phyloP scores from a whole-genome alignment of 2,113 vertebrate species.

The Osmerus mordax region DNA sequence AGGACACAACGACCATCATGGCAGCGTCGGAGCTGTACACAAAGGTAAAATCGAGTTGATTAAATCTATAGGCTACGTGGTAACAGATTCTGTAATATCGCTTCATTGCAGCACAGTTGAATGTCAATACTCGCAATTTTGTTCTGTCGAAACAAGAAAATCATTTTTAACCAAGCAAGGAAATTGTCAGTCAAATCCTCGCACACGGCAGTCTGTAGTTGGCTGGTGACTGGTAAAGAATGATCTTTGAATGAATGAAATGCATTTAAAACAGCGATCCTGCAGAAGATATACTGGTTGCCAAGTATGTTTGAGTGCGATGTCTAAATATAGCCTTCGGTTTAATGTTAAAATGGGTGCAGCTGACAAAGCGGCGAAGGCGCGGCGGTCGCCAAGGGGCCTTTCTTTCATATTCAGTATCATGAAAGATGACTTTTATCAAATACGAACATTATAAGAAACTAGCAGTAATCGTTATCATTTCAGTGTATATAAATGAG shows the following conservation, averaged over 20 bases:
- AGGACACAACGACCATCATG: conserved; percentile 71
- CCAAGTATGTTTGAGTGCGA: background rate
- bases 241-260: conserved; percentile 49
- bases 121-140: too few relatives aligned
- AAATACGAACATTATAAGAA: too few relatives aligned
- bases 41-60: conserved; percentile 74
- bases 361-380: conserved; percentile 21
- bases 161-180: background rate
- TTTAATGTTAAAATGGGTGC: conserved; percentile 28
- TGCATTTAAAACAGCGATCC: background rate
- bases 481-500: too few relatives aligned
- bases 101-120: background rate
- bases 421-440: background rate
- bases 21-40: conserved; percentile 93
- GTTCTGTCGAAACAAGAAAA: too few relatives aligned
- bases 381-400: background rate
- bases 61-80: background rate
- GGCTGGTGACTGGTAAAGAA: background rate
- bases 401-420: background rate
- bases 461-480: too few relatives aligned
- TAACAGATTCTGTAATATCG: background rate
- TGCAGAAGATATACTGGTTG: background rate
- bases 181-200: conserved; percentile 11
- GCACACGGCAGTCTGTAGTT: background rate
- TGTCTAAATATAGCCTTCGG: conserved; percentile 26